These are phyloP conservation scores for Thunnus maccoyii DNA, from an alignment of 2,113 vertebrate species.

Conservation along the genomic window DNA sequence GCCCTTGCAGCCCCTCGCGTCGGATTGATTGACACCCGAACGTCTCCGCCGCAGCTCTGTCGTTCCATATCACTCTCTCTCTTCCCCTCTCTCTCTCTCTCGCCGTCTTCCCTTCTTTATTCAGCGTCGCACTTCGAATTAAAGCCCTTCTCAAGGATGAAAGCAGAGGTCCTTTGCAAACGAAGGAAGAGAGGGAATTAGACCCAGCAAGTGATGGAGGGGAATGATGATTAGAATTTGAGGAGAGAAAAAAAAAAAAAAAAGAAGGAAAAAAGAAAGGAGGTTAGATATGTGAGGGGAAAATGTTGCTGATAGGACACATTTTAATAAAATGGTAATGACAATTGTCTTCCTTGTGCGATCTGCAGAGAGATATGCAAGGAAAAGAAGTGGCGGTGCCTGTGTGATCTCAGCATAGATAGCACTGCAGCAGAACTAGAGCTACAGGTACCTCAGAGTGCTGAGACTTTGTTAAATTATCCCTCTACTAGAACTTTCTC, in stretches of 20 bases:
- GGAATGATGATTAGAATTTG: slow-evolving; percentile 81
- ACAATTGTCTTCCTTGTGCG: slow-evolving; percentile 74
- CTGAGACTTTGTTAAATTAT: slow-evolving; percentile 60
- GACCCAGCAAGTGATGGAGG: slow-evolving; percentile 77
- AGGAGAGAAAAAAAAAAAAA: slow-evolving; percentile 26
- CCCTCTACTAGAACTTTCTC: slow-evolving; percentile 47
- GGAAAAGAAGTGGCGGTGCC: slow-evolving; percentile 37
- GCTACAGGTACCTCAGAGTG: slow-evolving; percentile 66
- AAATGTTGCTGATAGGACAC: slow-evolving; percentile 76
- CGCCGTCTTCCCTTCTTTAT: slow-evolving; percentile 75
- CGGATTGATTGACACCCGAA: slow-evolving; percentile 90
- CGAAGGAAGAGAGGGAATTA: slow-evolving; percentile 78
- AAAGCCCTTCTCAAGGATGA: slow-evolving; percentile 88
- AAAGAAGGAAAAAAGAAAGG: slow-evolving; percentile 36
- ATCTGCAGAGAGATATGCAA: slow-evolving; percentile 63
- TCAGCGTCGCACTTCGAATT: slow-evolving; percentile 83
- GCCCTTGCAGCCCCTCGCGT: slow-evolving; percentile 73
- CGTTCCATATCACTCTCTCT: slow-evolving; percentile 68
- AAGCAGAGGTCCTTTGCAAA: slow-evolving; percentile 83
- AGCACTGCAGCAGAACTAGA: slow-evolving; percentile 34
- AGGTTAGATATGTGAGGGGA: slow-evolving; percentile 65
- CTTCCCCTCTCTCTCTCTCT: slow-evolving; percentile 30
- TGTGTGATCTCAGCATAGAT: slow-evolving; percentile 62
- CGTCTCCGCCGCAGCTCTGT: slow-evolving; percentile 67
- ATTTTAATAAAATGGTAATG: slow-evolving; percentile 81